Evolutionary conservation across 2,797 vertebrate species (phyloP), one percentile per base, ranked within the genome.

Genomic region (Chaenodraco wilsoni): DNA sequence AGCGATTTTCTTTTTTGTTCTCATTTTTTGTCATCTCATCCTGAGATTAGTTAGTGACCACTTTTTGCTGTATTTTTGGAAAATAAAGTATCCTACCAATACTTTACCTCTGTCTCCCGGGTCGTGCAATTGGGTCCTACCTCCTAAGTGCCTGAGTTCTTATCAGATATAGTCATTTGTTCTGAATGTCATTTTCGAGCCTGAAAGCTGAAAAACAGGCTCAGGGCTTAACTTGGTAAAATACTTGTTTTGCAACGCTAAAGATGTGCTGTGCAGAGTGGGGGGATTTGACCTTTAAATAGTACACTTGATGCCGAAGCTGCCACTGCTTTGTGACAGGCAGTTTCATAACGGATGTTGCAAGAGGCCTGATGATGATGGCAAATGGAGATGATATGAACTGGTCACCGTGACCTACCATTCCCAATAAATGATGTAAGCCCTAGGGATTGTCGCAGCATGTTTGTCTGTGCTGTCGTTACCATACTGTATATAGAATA

Each of bases 401-500:
- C 63, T 43, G 82, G 74, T 91, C 87, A 82, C 81, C 31, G 7
- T 82, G 85, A 87, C 69, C 75, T 72, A 60, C 60, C 66, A 79
- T 83, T 87, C 65, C 74, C 66, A 71, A 73, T 65, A 71, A 90
- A 87, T 91, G 88, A 73, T 67, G 51, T 86, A 91, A 87, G 49
- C 64, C 84, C 82, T 0, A 7, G 82, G 82, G 82, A 83, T 19
- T 17, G 49, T 12, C 57, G 62, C 52, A 45, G 60, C 61, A 41
- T 69, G 55, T 52, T 60, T 69, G 19, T 58, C 12, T 52, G 3
- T 65, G 67, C 49, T 56, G 51, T 55, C 72, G 31, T 64, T 69
- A 1, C 65, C 69, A 57, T 59, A 27, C 27, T 27, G 27, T 27
- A 52, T 72, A 15, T 50, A 69, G 50, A 8, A 14, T 60, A 9